Evolutionary conservation across 2,797 vertebrate genomes (phyloP).

Genomic region (Dermochelys coriacea): DNA sequence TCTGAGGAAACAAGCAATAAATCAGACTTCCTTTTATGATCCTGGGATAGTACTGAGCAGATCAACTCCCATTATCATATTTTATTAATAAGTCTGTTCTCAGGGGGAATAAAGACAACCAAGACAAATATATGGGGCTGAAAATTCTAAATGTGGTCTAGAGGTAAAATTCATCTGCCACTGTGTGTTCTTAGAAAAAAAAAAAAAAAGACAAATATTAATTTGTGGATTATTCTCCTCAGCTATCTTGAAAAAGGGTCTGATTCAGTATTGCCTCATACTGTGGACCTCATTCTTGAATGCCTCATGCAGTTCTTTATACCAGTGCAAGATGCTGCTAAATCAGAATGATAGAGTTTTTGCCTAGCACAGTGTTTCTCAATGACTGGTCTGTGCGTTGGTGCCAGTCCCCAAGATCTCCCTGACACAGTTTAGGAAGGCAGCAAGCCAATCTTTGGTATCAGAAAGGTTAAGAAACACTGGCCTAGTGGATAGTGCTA

Average conservation of each 20-base stretch:
- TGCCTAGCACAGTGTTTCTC: background rate
- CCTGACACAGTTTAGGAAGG: background rate
- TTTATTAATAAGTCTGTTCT: conserved; percentile 3
- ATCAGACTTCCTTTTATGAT: background rate
- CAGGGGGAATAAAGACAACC: background rate
- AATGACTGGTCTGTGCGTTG: background rate
- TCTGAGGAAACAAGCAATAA: background rate
- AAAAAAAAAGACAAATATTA: background rate
- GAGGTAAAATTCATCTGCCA: background rate
- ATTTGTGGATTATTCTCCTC: background rate
- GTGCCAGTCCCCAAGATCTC: background rate
- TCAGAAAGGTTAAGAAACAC: background rate
- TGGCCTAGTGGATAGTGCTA: background rate
- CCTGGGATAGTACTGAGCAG: background rate
- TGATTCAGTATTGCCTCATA: background rate
- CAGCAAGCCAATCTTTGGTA: background rate
- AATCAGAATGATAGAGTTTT: background rate
- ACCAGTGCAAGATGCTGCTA: background rate
- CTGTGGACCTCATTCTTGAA: background rate
- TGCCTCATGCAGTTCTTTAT: background rate
- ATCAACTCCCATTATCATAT: background rate
- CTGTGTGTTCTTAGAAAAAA: background rate
- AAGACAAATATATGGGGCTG: background rate
- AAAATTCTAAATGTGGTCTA: background rate
- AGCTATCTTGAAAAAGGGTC: background rate